Evolutionary conservation across 2,888 invertebrate species (phyloP), one percentile per base, ranked within the genome.

Genomic region (Rhorus exstirpatorius): DNA sequence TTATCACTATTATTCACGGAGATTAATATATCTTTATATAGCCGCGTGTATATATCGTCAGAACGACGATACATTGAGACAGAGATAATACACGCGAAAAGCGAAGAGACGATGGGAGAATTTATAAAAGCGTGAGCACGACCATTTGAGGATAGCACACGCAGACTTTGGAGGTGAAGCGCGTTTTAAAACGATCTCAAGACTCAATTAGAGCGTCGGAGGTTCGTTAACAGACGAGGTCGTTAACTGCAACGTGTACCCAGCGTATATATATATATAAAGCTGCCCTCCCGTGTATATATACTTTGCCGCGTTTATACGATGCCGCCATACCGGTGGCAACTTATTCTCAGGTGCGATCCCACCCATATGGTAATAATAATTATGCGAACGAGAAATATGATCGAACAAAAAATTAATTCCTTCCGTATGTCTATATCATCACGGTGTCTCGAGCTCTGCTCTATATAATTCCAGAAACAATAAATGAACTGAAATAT

Each of bases 161-260:
- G 31, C 53, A 21, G 55, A 58, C 19, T 55, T 31, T 55, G 1
- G 65, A 35, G 19, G 35, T 35, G 24, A 46, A 38, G 53, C 24
- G 51, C 53, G 19, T 24, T n/a, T 41, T 7, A 21, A 35, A 82
- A 81, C 72, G 68, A 87, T 83, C 78, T 82, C 58, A 77, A 80
- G 84, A 83, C 87, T 89, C 86, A 89, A 90, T 90, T 89, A 89
- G 86, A 88, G 78, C 76, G 87, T 84, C 84, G 88, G 88, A 84
- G 83, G 87, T 87, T 89, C 86, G 86, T 89, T 88, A 89, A 88
- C 86, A 82, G 79, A 70, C 82, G 87, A 85, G 87, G 85, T 89
- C 87, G 87, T 89, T 90, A 89, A 88, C 86, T 86, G 86, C 84
- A 19, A 71, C 55, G 53, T 53, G 74, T 58, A 63, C 55, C 70